Evolutionary conservation across 2,797 vertebrate species (phyloP), one percentile per base, ranked within the genome.

Genomic region (Carduelis carduelis): DNA sequence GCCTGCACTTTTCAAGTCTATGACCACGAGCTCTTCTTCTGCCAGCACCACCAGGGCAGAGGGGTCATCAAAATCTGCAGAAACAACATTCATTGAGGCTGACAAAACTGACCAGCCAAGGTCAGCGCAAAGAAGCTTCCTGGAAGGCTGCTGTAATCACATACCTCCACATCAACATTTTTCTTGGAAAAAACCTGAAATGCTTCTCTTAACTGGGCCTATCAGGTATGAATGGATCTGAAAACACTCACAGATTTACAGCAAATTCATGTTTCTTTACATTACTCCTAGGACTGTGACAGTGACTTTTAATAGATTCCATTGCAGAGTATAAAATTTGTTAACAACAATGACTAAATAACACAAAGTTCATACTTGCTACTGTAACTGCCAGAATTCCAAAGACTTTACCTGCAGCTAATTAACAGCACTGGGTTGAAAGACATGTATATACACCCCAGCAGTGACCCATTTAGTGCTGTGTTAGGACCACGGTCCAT

Each of bases 11-110:
- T 98, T 98, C 92, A 99, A 94, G 98, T 99, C 99, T 7, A 99
- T 98, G 66, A 99, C 99, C 37, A 99, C 99, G 64, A 99, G 97
- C 93, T 99, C 99, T 96, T 99, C 99, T 90, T 99, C 99, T 5
- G 99, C 99, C 93, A 99, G 98, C 44, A 99, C 99, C 97, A 99
- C 98, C 95, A 99, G 96, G 12, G 99, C 98, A 35, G 97, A 98
- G 53, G 99, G 99, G 63, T 98, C 98, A 65, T 98, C 98, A 1
- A 95, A 98, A 46, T 98, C 98, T 98, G 94, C 56, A 90, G 77
- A 89, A 72, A 96, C 18, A 94, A 57, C 37, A 71, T 32, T 53
- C 35, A 77, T 1, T n/a, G 32, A 88, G 28, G 35, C 66, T 90
- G 63, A 84, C 41, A 90, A 44, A 78, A 88, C 46, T 3, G 50